Percentiles rank a stretch among this genome's conserved stretches.
Evolutionary conservation across 2,888 invertebrate genomes (phyloP).

Genomic region (Piscicola geometra): DNA sequence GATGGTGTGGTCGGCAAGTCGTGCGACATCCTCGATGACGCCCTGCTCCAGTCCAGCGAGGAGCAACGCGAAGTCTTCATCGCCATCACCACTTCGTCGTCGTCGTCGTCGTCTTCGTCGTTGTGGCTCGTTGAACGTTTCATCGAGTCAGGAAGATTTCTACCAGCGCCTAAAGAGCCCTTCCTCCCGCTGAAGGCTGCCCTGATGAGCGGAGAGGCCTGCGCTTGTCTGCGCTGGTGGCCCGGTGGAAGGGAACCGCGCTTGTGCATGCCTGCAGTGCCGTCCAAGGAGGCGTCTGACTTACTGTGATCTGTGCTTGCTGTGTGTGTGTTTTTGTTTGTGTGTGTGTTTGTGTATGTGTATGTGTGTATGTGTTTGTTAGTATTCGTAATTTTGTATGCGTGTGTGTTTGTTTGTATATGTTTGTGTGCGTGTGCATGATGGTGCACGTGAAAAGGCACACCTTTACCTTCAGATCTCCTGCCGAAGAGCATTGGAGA

Average conservation of each 20-base stretch:
- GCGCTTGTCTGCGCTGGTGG: constrained; percentile 3
- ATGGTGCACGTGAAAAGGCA: background rate
- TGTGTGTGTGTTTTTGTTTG: background rate
- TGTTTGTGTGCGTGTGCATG: too few species aligned
- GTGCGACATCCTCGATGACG: constrained; percentile 34
- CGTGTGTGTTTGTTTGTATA: too few species aligned
- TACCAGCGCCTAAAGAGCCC: constrained; percentile 1
- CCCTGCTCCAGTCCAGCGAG: constrained; percentile 33
- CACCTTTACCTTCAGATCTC: background rate
- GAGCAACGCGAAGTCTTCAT: constrained; percentile 17
- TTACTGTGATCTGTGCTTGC: background rate
- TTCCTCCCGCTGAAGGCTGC: constrained; percentile 22
- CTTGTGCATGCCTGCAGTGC: constrained; percentile 12
- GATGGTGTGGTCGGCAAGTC: constrained; percentile 36
- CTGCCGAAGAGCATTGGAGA: background rate
- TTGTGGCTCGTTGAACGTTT: background rate
- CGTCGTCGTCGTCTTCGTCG: constrained; percentile 6
- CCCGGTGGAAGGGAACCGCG: constrained; percentile 13
- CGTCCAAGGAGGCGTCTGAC: background rate
- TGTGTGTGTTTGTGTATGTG: background rate
- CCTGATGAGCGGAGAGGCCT: constrained; percentile 30
- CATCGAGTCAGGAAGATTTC: background rate
- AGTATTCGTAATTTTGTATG: background rate
- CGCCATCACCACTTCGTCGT: background rate
- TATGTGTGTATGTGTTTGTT: too few species aligned